Base-by-base conservation (phyloP, 2,888 invertebrate species). In the Trachelus tabidus region DNA sequence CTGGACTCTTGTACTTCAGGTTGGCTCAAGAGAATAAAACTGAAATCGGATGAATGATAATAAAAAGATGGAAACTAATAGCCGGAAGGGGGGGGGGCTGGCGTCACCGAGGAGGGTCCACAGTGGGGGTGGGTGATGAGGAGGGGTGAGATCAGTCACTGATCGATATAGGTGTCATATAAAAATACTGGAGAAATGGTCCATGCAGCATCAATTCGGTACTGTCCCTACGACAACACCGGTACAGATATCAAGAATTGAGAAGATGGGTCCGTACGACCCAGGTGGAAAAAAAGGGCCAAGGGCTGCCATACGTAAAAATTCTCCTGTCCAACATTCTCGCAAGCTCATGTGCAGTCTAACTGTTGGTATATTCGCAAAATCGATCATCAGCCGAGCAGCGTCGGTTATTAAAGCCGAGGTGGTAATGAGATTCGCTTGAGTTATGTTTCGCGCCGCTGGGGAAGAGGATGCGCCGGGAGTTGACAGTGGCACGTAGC, bases 81-180 rank as follows among this genome's bases (percentile, higher is more conserved):
- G 12, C 35, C 35, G 3, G 77, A 79, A 81, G 1, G 35, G 35
- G 37, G 12, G 77, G 79, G 82, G 76, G 77, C 78, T 81, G 81
- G 82, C 83, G 85, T 87, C 85, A 86, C 85, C 84, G 83, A 40
- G 40, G 85, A 79, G 75, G 79, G 84, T 86, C 85, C 86, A 79
- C 83, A 76, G 77, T 85, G 83, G 86, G 85, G 81, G 85, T 83
- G 82, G 82, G 33, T 69, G 35, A 12, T 12, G 37, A 37, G 12
- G 12, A 37, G 37, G 12, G 12, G 37, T 1, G 4, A 12, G 12
- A 12, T 12, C 12, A 37, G 12, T 37, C 34, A 12, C 37, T 1
- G 1, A 37, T 12, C 37, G 4, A 12, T 37, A 12, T 4, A 37
- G 37, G 37, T 37, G 15, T 40, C 40, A 6, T 40, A 15, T 0